A percentile compares a stretch with the other conserved stretches of the same genome.
phyloP scores from a whole-genome alignment of 1,140 invertebrate genomes.

The Brachionus rotundiformis region DNA sequence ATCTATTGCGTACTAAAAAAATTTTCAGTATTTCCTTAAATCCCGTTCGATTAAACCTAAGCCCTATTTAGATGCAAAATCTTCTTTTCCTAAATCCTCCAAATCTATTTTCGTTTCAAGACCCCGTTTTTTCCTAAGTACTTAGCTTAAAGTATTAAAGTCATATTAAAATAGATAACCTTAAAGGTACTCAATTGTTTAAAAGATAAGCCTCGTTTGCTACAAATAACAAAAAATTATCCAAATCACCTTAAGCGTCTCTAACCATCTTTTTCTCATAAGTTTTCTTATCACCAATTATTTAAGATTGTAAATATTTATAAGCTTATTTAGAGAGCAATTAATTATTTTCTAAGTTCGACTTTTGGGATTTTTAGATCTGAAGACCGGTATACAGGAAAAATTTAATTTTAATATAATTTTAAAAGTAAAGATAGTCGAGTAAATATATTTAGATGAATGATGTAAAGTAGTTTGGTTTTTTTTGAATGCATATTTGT shows the following conservation, averaged over 20 bases:
- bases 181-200: constrained; percentile 27
- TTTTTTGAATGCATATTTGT: too few species aligned
- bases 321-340: neutral
- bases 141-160: constrained; percentile 42
- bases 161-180: constrained; percentile 21
- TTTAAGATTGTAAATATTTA: neutral
- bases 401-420: neutral
- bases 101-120: constrained; percentile 2
- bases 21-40: neutral
- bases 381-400: neutral
- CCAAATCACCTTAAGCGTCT: neutral
- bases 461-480: too few species aligned
- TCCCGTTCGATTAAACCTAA: constrained; percentile 3
- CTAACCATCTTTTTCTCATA: neutral
- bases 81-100: neutral
- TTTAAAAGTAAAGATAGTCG: too few species aligned
- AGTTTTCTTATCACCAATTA: neutral
- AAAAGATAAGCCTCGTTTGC: neutral
- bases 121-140: constrained; percentile 5
- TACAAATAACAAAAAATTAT: neutral
- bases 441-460: too few species aligned
- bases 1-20: neutral
- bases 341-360: neutral
- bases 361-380: neutral
- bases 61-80: neutral